Evolutionary conservation across 2,888 invertebrate genomes (phyloP), one percentile per base, ranked within the genome.

Genomic region (Sarcophaga subvicina): DNA sequence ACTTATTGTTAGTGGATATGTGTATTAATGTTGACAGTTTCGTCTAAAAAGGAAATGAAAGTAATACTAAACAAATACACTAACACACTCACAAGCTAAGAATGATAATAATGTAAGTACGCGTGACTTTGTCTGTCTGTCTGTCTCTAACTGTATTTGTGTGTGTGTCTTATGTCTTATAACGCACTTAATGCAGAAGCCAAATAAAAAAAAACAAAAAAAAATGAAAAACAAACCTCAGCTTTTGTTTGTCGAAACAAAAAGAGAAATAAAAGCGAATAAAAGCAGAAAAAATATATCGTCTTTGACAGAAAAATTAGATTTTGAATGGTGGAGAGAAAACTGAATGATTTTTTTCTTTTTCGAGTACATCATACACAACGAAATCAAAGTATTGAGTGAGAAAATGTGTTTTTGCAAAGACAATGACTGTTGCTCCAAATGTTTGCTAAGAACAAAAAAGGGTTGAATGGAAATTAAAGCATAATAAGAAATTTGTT

Each of bases 31-130:
- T 81, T 81, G 80, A 62, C 62, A 81, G 20, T 49, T 67, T 54
- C 27, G 22, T 67, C 20, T 49, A 27, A 62, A 73, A 81, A 69
- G 67, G 73, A 81, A 69, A 69, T 75, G 49, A 73, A 80, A 73
- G 66, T 73, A 47, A 80, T 60, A 80, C 73, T 47, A 73, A 10
- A 17, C 67, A 75, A 20, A 73, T 45, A 67, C 69, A 63, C 12
- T 4, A 14, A 54, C 25, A 64, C 4, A 75, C 6, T 45, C 4
- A 64, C 2, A 25, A 27, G 11, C 14, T 37, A 14, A 77, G 5
- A 14, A 17, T 20, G 54, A 54, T 14, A 17, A 54, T 54, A 54
- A 37, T 37, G 49, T 17, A 47, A 17, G 11, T 77, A 8, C 10
- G 8, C 60, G 20, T 3, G 5, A 11, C 45, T 67, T 45, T 45